Conservation (phyloP, 2,888 invertebrate genomes). For the Hypolimnas misippus region DNA sequence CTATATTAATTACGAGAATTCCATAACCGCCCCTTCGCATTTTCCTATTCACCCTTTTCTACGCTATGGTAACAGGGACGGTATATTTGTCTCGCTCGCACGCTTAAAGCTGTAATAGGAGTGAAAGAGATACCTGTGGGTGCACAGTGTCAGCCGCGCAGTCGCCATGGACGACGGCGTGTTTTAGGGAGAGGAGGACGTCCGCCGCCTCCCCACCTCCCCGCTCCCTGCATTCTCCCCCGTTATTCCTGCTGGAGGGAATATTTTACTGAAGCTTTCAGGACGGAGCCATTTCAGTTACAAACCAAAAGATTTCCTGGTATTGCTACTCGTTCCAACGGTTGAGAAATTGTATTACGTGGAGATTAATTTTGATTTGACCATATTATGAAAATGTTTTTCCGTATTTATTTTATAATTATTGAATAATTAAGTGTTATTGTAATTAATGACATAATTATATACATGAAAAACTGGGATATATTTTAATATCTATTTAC, state of each 20-base stretch:
- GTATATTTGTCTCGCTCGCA: conserved; percentile 39
- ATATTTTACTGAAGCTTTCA: conserved; percentile 19
- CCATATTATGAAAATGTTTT: too few species aligned
- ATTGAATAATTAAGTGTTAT: too few species aligned
- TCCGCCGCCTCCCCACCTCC: conserved; percentile 91
- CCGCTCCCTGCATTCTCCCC: conserved; percentile 83
- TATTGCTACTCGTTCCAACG: too few species aligned
- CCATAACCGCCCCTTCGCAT: conserved; percentile 35
- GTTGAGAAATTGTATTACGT: too few species aligned
- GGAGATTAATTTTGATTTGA: too few species aligned
- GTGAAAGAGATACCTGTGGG: conserved; percentile 77
- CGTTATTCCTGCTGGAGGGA: conserved; percentile 65
- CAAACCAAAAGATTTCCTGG: too few species aligned
- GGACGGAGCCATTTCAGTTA: conserved; percentile 29
- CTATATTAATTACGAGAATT: conserved; percentile 39
- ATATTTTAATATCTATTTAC: too few species aligned
- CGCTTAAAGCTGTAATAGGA: conserved; percentile 29
- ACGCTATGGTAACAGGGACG: conserved; percentile 23
- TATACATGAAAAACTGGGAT: too few species aligned
- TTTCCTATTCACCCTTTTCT: conserved; percentile 23
- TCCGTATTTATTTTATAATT: too few species aligned
- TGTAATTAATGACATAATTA: too few species aligned
- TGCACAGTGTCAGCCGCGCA: conserved; percentile 79
- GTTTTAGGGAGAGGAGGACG: conserved; percentile 93
- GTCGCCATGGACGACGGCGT: conserved; percentile 93